phyloP scores from a whole-genome alignment of 2,797 vertebrate species.

The Kryptolebias ocellatus region DNA sequence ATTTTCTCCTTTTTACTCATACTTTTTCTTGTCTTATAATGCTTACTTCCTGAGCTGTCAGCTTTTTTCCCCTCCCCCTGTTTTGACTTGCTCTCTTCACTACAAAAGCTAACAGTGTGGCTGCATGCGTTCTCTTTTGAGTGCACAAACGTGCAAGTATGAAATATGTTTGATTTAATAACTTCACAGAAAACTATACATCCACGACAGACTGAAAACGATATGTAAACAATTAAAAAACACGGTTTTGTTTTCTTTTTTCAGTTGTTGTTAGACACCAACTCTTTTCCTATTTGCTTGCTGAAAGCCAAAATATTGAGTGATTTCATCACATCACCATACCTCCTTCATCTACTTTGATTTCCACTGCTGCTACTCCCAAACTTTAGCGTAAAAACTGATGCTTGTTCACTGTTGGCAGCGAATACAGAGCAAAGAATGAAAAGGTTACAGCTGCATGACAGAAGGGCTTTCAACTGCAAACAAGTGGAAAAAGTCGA shows the following conservation, averaged over 20 bases:
- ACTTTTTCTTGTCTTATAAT: conserved; percentile 41
- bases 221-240: background rate
- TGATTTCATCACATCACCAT: background rate
- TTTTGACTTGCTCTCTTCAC: conserved; percentile 37
- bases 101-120: conserved; percentile 45
- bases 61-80: conserved; percentile 39
- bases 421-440: background rate
- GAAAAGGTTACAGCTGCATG: background rate
- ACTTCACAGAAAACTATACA: conserved; percentile 3
- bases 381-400: conserved; percentile 9
- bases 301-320: conserved; percentile 4
- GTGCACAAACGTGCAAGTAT: conserved; percentile 44
- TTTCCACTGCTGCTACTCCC: conserved; percentile 1
- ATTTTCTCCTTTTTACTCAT: conserved; percentile 14
- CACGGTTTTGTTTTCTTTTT: background rate
- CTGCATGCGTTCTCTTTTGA: conserved; percentile 56
- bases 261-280: background rate
- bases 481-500: background rate
- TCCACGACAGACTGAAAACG: background rate
- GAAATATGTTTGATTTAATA: conserved; percentile 11
- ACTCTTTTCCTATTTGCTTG: conserved; percentile 1
- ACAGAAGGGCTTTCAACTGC: conserved; percentile 2
- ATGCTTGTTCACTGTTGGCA: background rate
- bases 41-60: conserved; percentile 47
- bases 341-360: conserved; percentile 15